These are phyloP conservation scores for Falco punctatus DNA, from an alignment of 2,113 vertebrate genomes.

Conservation along the genomic window DNA sequence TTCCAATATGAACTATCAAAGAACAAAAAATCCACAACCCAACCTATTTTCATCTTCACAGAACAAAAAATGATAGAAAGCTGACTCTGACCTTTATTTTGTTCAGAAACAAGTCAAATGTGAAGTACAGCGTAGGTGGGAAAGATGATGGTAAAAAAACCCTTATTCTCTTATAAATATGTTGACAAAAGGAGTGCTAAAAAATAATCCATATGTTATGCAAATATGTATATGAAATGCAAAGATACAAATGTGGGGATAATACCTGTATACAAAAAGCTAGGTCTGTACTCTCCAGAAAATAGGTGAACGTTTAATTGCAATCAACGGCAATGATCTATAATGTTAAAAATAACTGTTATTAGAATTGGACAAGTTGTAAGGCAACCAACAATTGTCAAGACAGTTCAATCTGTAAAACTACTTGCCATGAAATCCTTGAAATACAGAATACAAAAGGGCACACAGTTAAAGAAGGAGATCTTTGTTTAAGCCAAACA, in stretches of 20 bases:
- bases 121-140: neutral
- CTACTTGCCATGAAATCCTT: neutral
- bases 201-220: neutral
- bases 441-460: neutral
- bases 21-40: neutral
- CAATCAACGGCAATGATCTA: neutral
- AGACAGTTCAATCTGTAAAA: neutral
- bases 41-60: neutral
- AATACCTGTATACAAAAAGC: neutral
- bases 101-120: neutral
- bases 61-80: neutral
- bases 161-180: neutral
- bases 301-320: neutral
- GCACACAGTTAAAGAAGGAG: neutral
- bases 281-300: neutral
- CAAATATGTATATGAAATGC: neutral
- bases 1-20: neutral
- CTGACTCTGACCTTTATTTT: neutral
- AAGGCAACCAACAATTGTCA: neutral
- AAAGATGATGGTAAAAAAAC: neutral
- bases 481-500: slow-evolving; percentile 10
- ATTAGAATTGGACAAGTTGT: neutral
- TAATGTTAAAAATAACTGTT: neutral
- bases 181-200: neutral
- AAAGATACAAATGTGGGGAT: neutral